These are phyloP conservation scores for Diogma glabrata DNA, from an alignment of 2,888 invertebrate species.

Conservation along the genomic window DNA sequence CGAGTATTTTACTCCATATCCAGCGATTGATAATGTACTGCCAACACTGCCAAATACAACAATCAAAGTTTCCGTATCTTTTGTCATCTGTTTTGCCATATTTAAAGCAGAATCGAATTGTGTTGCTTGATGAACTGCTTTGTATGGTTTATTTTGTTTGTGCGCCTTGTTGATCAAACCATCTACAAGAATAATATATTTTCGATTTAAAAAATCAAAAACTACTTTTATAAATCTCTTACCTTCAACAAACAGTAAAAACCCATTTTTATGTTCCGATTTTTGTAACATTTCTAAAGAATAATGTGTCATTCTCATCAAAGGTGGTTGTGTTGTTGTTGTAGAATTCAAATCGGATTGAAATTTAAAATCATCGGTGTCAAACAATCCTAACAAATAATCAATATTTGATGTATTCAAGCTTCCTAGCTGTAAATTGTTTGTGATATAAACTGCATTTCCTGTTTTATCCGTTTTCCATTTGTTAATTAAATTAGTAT, in stretches of 20 bases:
- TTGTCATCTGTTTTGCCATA: slow-evolving; percentile 43
- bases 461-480: slow-evolving; percentile 37
- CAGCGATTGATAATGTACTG: slow-evolving; percentile 56
- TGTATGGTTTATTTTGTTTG: slow-evolving; percentile 10
- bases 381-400: slow-evolving; percentile 43
- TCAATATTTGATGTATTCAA: slow-evolving; percentile 6
- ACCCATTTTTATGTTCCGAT: slow-evolving; percentile 49
- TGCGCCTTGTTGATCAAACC: slow-evolving; percentile 30
- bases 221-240: too few relatives aligned
- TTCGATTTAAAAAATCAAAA: too few relatives aligned
- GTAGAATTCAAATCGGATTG: slow-evolving; percentile 42
- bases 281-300: slow-evolving; percentile 54
- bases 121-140: slow-evolving; percentile 26
- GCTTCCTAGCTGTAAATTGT: neutral
- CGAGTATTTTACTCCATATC: slow-evolving; percentile 38
- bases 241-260: slow-evolving; percentile 59
- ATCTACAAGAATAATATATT: slow-evolving; percentile 11
- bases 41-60: slow-evolving; percentile 65
- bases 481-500: slow-evolving; percentile 44
- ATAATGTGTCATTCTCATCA: slow-evolving; percentile 19
- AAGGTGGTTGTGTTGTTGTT: slow-evolving; percentile 18
- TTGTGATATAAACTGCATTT: neutral
- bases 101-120: slow-evolving; percentile 56
- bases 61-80: slow-evolving; percentile 54
- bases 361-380: slow-evolving; percentile 50